A percentile compares a stretch with the other conserved stretches of the same genome.
These are phyloP conservation scores for Brachionus sp. DNA, from an alignment of 1,140 invertebrate species.

Conservation along the genomic window DNA sequence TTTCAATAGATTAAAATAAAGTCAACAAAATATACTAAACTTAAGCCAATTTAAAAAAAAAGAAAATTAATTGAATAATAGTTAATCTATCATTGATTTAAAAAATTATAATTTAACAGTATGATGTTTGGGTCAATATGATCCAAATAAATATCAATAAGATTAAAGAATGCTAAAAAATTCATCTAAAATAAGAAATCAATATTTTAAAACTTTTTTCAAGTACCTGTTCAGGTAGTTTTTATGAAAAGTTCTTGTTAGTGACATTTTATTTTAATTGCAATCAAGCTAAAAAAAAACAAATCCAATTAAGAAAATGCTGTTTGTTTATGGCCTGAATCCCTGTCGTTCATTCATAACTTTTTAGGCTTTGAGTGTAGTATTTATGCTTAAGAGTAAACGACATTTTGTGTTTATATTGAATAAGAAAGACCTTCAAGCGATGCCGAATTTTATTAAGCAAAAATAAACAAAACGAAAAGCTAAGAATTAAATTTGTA, in stretches of 20 bases:
- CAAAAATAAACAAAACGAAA: not conserved
- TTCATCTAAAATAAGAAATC: not conserved
- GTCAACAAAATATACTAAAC: no score
- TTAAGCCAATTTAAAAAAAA: no score
- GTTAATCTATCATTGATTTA: no score
- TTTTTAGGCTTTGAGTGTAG: not conserved
- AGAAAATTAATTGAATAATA: no score
- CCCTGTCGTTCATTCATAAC: not conserved
- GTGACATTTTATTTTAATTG: conserved; percentile 2
- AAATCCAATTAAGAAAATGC: not conserved
- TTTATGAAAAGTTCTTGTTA: not conserved
- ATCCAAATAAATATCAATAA: not conserved
- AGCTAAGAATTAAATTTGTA: not conserved
- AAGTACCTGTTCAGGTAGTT: not conserved
- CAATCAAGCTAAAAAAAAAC: not conserved
- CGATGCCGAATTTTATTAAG: not conserved
- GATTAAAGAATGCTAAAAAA: not conserved
- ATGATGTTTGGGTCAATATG: not conserved
- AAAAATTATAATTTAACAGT: no score
- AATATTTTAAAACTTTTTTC: not conserved
- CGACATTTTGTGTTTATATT: not conserved
- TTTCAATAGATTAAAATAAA: no score
- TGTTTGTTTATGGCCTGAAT: not conserved
- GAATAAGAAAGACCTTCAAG: not conserved
- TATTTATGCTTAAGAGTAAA: not conserved